Percentiles rank a stretch among this genome's conserved stretches.
Conservation (phyloP, 2,888 invertebrate species). For the Erannis defoliaria region DNA sequence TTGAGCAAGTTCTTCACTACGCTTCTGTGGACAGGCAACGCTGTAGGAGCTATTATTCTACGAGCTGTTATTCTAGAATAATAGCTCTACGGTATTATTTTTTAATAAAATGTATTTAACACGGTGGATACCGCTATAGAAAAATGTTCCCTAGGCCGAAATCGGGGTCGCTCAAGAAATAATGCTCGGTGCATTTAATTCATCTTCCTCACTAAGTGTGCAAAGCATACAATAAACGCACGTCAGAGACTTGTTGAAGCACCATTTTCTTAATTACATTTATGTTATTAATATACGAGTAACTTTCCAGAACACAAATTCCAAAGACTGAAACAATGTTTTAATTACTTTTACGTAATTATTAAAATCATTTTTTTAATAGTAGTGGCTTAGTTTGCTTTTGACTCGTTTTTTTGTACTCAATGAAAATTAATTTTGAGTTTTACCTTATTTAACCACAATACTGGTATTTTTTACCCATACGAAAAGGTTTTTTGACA, state of each 20-base stretch:
- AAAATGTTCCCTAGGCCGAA: background rate
- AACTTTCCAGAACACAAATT: constrained; percentile 60
- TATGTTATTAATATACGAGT: constrained; percentile 23
- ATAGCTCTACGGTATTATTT: background rate
- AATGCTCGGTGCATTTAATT: constrained; percentile 35
- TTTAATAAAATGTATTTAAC: background rate
- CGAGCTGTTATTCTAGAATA: too few species aligned
- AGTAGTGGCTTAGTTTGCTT: constrained; percentile 34
- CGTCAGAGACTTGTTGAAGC: constrained; percentile 25
- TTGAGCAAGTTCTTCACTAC: background rate
- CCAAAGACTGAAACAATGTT: constrained; percentile 60
- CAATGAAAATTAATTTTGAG: background rate
- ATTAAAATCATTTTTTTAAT: constrained; percentile 44
- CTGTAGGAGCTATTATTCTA: too few species aligned
- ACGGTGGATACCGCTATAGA: constrained; percentile 13
- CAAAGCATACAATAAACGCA: constrained; percentile 27
- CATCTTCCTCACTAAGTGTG: constrained; percentile 28
- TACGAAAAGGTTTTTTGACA: background rate
- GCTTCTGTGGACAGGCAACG: background rate
- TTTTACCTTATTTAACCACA: background rate
- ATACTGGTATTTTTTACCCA: background rate
- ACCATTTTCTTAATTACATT: constrained; percentile 19
- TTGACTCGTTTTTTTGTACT: constrained; percentile 27
- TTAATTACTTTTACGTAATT: constrained; percentile 46
- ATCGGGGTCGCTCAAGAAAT: constrained; percentile 8